Evolutionary conservation across 2,797 vertebrate genomes (phyloP), one percentile per base, ranked within the genome.

Genomic region (Chromobotia macracanthus): DNA sequence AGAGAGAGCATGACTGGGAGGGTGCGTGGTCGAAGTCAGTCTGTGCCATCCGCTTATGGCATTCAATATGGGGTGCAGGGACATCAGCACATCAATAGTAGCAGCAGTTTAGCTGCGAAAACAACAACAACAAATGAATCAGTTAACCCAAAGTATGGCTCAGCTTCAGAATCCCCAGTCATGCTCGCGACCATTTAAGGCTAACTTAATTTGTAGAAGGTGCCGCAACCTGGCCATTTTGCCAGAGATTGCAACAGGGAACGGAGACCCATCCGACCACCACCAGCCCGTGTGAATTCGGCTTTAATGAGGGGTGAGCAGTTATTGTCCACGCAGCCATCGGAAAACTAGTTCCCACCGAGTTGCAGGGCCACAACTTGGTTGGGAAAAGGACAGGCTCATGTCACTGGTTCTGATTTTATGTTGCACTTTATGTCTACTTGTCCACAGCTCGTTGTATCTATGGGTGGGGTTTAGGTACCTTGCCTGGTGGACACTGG

Each of bases 311-410:
- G 60, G 60, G 28, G 60, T 63, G 60, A 2, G 31, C 28, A 63
- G 16, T 63, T 16, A 2, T 3, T 6, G 18, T 53, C 50, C 18
- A 19, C 6, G 60, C 60, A 63, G 10, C 60, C 28, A 2, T 38
- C 60, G 60, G 60, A 38, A 63, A 63, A 63, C 60, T 63, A 63
- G 28, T 63, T 18, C 60, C 60, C 21, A 10, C 21, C 3, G 21
- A 58, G 55, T 10, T 63, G 60, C 16, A 35, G 60, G 28, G 60
- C 60, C 60, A 63, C 60, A 63, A 28, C 60, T 63, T 38, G 60
- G 60, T 63, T 3, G 60, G 28, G 60, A 16, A 11, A 63, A 38
- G 4, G 16, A 63, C 31, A n/a, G 60, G 60, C 60, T 63, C 23
- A 0, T 38, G 1, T 53, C 8, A 35, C 1, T 10, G 16, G 10